These are phyloP conservation scores for Pongo abelii DNA, from an alignment of 2,113 vertebrate species.

Conservation along the genomic window DNA sequence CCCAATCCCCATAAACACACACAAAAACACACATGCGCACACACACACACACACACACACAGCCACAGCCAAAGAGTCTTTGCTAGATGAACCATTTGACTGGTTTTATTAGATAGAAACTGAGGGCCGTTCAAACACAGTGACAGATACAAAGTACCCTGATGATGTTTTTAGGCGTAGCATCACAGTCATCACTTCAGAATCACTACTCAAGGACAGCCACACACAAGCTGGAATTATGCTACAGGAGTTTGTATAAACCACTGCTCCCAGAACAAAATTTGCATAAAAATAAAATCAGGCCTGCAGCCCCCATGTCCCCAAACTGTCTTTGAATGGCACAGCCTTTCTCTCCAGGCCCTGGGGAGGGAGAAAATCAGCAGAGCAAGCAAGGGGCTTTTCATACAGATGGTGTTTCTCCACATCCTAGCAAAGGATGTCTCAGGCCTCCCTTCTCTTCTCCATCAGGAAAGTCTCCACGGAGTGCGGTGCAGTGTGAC, in stretches of 20 bases:
- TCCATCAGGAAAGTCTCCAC: neutral
- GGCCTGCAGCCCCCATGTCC: neutral
- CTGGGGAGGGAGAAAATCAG: neutral
- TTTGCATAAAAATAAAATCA: constrained; percentile 19
- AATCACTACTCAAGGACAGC: constrained; percentile 65
- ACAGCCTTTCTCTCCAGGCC: neutral
- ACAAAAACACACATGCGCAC: neutral
- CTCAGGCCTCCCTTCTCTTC: neutral
- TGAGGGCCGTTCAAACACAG: constrained; percentile 78
- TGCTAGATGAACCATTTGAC: constrained; percentile 72
- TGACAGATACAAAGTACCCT: constrained; percentile 81
- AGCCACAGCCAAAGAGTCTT: neutral
- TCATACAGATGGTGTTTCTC: neutral
- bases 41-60: neutral
- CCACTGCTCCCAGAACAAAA: constrained; percentile 49
- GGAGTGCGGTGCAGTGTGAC: fast-evolving
- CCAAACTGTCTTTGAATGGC: neutral
- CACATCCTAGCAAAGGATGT: fast-evolving
- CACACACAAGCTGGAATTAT: constrained; percentile 57
- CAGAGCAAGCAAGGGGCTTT: neutral
- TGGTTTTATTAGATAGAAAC: constrained; percentile 80
- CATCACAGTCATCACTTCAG: constrained; percentile 75
- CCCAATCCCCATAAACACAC: neutral
- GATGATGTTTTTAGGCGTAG: constrained; percentile 79
- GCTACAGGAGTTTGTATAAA: constrained; percentile 23